Evolutionary conservation across 2,113 vertebrate genomes (phyloP).

Genomic region (Bos indicus): DNA sequence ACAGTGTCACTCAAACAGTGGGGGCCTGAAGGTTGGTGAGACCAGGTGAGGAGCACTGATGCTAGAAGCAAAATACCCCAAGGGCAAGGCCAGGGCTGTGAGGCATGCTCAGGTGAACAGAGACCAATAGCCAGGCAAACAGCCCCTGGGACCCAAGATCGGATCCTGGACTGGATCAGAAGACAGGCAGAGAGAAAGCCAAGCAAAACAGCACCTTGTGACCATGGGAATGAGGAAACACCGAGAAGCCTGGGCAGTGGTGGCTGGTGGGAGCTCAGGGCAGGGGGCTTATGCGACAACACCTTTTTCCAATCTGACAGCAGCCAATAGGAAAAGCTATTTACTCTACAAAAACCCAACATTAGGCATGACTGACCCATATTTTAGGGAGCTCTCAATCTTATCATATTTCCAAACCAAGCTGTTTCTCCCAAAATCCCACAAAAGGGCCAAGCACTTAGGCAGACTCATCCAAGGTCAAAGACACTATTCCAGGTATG

Average conservation of each 20-base stretch:
- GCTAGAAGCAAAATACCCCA: neutral
- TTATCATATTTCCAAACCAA: neutral
- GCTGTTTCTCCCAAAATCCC: neutral
- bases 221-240: fast-evolving
- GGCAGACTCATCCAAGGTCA: constrained; percentile 13
- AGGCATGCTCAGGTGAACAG: neutral
- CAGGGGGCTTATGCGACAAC: too few species aligned
- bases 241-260: fast-evolving
- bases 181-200: neutral
- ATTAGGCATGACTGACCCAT: fast-evolving
- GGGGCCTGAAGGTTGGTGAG: neutral
- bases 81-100: neutral
- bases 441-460: neutral
- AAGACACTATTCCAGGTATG: constrained; percentile 53
- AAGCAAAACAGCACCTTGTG: fast-evolving
- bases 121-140: neutral
- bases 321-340: neutral
- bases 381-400: neutral
- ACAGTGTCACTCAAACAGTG: neutral
- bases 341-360: neutral
- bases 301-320: neutral
- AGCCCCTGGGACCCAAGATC: neutral
- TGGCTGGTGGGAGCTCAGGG: fast-evolving
- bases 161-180: neutral
- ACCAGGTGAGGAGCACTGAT: neutral